A percentile compares a stretch with the other conserved stretches of the same genome.
phyloP scores from a whole-genome alignment of 2,888 invertebrate species.

The Melangyna quadrimaculata region DNA sequence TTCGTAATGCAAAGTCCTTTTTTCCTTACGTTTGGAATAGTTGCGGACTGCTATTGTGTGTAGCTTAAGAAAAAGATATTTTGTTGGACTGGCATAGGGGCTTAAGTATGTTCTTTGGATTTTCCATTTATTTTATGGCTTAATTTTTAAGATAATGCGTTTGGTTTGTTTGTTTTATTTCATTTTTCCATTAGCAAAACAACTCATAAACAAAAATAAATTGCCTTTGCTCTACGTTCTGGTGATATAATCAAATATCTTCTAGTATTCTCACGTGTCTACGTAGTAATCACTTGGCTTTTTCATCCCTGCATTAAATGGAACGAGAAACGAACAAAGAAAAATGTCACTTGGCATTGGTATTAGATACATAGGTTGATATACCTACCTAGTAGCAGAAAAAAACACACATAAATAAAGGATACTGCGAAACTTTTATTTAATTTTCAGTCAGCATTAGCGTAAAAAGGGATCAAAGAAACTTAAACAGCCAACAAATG shows the following conservation, averaged over 20 bases:
- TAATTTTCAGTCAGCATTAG: slow-evolving; percentile 71
- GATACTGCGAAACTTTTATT: slow-evolving; percentile 70
- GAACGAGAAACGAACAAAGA: slow-evolving; percentile 12
- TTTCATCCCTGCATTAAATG: slow-evolving; percentile 6
- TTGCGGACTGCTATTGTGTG: background rate
- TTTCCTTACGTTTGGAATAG: background rate
- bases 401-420: slow-evolving; percentile 36
- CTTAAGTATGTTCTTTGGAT: background rate
- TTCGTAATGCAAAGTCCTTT: background rate
- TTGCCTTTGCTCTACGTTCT: slow-evolving; percentile 23
- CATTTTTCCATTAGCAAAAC: slow-evolving; percentile 63
- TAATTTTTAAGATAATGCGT: slow-evolving; percentile 54
- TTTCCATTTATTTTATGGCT: slow-evolving; percentile 50
- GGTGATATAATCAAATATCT: slow-evolving; percentile 63
- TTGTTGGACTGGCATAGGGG: background rate
- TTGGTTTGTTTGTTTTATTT: slow-evolving; percentile 51
- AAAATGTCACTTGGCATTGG: slow-evolving; percentile 58
- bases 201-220: slow-evolving; percentile 35
- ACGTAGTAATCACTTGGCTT: slow-evolving; percentile 49
- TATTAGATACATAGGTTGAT: too few relatives aligned
- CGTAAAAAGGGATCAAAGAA: slow-evolving; percentile 58
- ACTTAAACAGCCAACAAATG: slow-evolving; percentile 63
- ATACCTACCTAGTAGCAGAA: background rate
- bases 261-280: slow-evolving; percentile 67
- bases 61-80: background rate